A percentile compares a stretch with the other conserved stretches of the same genome.
phyloP scores from a whole-genome alignment of 2,797 vertebrate species.

The Amblyopsis hoosieri region DNA sequence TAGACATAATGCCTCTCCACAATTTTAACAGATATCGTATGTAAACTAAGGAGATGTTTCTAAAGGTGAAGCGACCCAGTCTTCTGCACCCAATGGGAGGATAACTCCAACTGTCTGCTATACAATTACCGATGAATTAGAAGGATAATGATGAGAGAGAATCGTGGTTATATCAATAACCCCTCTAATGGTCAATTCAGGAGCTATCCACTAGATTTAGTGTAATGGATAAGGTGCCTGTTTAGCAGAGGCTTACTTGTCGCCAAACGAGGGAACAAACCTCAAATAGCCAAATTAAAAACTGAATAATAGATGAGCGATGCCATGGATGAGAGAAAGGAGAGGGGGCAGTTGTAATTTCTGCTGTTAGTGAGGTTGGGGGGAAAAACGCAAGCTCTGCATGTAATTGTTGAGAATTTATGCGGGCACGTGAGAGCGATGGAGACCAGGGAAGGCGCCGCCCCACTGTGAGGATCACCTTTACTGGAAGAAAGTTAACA shows the following conservation, averaged over 20 bases:
- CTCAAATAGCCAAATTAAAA: constrained; percentile 86
- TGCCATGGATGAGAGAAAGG: constrained; percentile 71
- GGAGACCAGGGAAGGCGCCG: constrained; percentile 53
- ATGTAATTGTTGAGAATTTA: constrained; percentile 76
- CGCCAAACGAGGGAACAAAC: constrained; percentile 80
- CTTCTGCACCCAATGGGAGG: constrained; percentile 69
- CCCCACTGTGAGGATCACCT: constrained; percentile 63
- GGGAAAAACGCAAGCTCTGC: constrained; percentile 46
- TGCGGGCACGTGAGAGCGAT: constrained; percentile 62
- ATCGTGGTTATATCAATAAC: constrained; percentile 81
- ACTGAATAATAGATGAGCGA: constrained; percentile 86
- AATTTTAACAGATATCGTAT: constrained; percentile 49
- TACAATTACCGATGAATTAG: constrained; percentile 81
- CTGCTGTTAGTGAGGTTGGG: constrained; percentile 57
- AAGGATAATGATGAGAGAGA: constrained; percentile 73
- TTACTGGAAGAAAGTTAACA: constrained; percentile 59
- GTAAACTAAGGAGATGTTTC: constrained; percentile 58
- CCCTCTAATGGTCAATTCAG: constrained; percentile 80
- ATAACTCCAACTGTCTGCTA: constrained; percentile 69
- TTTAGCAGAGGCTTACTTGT: constrained; percentile 78
- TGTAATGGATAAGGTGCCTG: constrained; percentile 81
- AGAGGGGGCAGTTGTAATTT: constrained; percentile 80
- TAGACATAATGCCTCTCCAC: constrained; percentile 37
- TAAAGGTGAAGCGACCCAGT: constrained; percentile 60
- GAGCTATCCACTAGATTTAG: constrained; percentile 76